Percentiles rank a stretch among this genome's conserved stretches.
Evolutionary conservation across 2,797 vertebrate species (phyloP).

Genomic region (Cuniculus paca): DNA sequence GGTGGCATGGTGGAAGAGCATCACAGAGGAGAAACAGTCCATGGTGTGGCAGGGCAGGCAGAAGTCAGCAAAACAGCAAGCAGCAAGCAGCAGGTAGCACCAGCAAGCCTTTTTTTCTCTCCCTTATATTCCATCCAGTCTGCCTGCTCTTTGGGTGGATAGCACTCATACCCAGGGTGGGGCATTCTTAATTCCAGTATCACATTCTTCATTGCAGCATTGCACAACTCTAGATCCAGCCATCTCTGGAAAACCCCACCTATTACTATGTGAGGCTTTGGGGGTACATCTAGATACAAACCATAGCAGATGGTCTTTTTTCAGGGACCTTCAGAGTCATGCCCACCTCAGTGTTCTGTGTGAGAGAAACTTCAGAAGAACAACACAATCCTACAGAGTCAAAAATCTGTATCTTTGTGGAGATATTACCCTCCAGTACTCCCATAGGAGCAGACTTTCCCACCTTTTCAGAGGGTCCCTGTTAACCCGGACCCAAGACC

Average conservation of each 20-base stretch:
- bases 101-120: background rate
- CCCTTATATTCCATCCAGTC: background rate
- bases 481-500: background rate
- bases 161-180: background rate
- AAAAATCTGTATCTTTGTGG: background rate
- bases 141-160: background rate
- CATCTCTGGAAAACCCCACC: background rate
- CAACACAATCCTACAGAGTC: background rate
- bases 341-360: background rate
- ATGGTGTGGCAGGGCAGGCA: background rate
- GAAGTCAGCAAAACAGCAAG: background rate
- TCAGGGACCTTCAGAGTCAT: background rate
- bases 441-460: background rate
- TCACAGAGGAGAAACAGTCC: background rate
- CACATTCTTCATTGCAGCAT: background rate
- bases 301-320: background rate
- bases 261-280: background rate
- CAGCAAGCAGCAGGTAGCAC: background rate
- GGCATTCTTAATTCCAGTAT: background rate
- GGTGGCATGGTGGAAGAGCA: background rate
- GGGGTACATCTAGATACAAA: background rate
- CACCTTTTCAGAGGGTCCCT: background rate
- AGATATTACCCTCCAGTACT: background rate
- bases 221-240: background rate
- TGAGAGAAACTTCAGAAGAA: background rate